These are phyloP conservation scores for Chunga burmeisteri DNA, from an alignment of 2,113 vertebrate genomes.

Conservation along the genomic window DNA sequence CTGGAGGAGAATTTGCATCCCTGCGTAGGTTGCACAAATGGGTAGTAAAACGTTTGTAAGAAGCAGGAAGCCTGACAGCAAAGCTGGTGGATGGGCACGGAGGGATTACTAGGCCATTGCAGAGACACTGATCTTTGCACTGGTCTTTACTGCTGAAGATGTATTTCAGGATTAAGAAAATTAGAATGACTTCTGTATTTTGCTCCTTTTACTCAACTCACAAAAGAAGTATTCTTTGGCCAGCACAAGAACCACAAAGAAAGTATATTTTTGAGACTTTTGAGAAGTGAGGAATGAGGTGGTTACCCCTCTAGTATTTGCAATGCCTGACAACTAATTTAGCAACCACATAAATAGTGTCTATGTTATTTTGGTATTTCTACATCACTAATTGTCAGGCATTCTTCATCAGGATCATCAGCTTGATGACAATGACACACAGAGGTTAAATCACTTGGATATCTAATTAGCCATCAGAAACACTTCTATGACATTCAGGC, in stretches of 20 bases:
- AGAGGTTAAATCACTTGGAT: constrained; percentile 45
- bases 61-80: not conserved
- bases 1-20: not conserved
- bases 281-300: not conserved
- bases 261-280: not conserved
- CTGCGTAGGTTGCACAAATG: not conserved
- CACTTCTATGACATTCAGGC: constrained; percentile 44
- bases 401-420: constrained; percentile 58
- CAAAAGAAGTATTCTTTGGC: not conserved
- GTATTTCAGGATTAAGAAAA: not conserved
- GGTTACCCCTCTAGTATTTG: not conserved
- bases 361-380: constrained; percentile 52
- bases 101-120: not conserved
- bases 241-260: not conserved
- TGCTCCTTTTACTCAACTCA: not conserved
- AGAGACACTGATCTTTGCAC: not conserved
- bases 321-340: not conserved
- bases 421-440: constrained; percentile 60
- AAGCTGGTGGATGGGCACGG: not conserved
- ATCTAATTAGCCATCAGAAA: constrained; percentile 35
- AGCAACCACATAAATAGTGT: constrained; percentile 10
- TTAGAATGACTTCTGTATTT: not conserved
- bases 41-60: not conserved
- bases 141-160: not conserved
- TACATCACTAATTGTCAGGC: constrained; percentile 32